Conservation (phyloP, 2,113 vertebrate species). For the Hemicordylus capensis region DNA sequence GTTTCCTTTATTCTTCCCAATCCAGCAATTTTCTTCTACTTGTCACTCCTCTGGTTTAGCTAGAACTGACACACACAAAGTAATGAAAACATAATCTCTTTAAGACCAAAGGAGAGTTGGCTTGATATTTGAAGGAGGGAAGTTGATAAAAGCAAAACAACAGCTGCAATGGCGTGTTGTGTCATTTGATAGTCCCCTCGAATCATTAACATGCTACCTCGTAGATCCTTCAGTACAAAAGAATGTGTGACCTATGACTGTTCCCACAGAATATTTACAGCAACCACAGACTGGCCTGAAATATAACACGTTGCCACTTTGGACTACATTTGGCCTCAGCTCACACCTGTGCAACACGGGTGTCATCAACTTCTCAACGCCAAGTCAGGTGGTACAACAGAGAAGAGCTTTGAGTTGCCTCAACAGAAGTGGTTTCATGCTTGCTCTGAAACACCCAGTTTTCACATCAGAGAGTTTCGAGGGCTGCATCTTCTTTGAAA, state of each 20-base stretch:
- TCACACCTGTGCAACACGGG: neutral
- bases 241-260: constrained; percentile 43
- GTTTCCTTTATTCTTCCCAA: constrained; percentile 11
- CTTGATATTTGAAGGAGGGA: constrained; percentile 30
- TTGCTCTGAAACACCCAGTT: neutral
- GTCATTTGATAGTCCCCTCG: constrained; percentile 21
- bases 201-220: constrained; percentile 40
- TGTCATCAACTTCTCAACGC: neutral
- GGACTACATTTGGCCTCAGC: neutral
- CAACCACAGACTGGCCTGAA: constrained; percentile 15
- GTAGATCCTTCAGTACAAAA: constrained; percentile 39
- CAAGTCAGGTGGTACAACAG: neutral
- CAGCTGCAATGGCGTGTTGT: constrained; percentile 3
- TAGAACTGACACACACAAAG: neutral
- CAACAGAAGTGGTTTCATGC: neutral
- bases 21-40: constrained; percentile 17
- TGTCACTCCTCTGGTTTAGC: neutral
- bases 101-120: constrained; percentile 34
- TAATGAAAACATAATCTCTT: constrained; percentile 35
- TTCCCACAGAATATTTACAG: constrained; percentile 36
- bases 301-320: neutral
- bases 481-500: neutral
- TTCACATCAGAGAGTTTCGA: neutral
- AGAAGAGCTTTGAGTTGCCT: neutral
- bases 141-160: constrained; percentile 14